Base-by-base conservation (phyloP, 2,113 vertebrate species). In the Pimephales promelas region DNA sequence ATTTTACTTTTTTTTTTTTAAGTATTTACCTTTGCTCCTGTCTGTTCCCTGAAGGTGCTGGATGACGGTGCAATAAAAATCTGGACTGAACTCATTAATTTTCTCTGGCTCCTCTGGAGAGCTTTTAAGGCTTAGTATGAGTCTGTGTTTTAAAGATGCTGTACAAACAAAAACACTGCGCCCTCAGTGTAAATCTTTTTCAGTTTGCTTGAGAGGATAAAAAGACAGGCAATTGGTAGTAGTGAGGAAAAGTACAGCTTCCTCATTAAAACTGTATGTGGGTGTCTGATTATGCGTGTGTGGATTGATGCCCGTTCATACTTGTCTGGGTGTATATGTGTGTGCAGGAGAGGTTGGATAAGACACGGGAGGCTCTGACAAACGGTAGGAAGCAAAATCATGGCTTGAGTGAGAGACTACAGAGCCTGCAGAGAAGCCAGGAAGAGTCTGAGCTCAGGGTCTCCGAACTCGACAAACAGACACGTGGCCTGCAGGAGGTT, bases 311-410 rank as follows among this genome's bases (percentile, higher is more conserved):
- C 31, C 75, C 40, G 75, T 78, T 78, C 34, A 61, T 78, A 59
- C 34, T 78, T 71, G 62, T 40, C 28, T 71, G 20, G 56, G 28
- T 81, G 79, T 70, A 5, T 52, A 43, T 83, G 47, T 77, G 6
- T 56, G 62, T 14, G 43, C 83, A 96, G 96, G 95, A 94, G 61
- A 92, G 85, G n/a, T 76, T 95, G 85, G 95, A 95, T 84, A 82
- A 91, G 5, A 88, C 90, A 31, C 87, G 83, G 28, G 91, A 92
- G 28, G 76, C 89, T 10, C 91, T 96, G 40, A 90, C 91, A 10
- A 92, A 95, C n/a, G 92, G 90, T 83, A 94, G 94, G 85, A 91
- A 86, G 85, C 93, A 93, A 82, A 93, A 91, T 86, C 91, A 92
- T 59, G 77, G 62, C 28, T 92, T 94, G 79, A 88, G 88, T 5